Evolutionary conservation across 1,140 invertebrate genomes (phyloP), one percentile per base, ranked within the genome.

Genomic region (Zaprionus africanus): DNA sequence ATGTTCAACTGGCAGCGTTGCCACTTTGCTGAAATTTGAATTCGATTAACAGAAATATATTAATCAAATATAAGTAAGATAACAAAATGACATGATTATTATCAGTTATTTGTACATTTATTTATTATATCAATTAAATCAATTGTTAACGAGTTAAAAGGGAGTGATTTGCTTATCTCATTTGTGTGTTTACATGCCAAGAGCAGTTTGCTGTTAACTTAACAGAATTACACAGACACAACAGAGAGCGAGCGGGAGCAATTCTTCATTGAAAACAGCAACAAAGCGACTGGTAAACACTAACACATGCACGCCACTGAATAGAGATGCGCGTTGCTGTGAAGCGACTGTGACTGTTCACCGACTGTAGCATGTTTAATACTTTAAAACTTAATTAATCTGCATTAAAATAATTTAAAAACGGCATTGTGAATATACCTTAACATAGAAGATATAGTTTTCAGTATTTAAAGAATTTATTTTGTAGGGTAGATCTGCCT

Each of bases 231-330:
- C 72, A 69, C 66, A 43, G 13, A 75, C 34, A 58, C 26, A 58
- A 59, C 12, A 43, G 59, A 36, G 31, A 59, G 38, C 56, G 53
- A 38, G 65, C n/a, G 72, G 57, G 59, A 62, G 72, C 57, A 34
- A 62, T 36, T 75, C 24, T 58, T 28, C 34, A 63, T 53, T 63
- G 66, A 58, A 63, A 63, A 31, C 53, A 75, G 54, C 72, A 75
- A 70, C 66, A 70, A 63, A 69, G 72, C 72, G 28, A 53, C 59
- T 70, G 72, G 66, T 75, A 75, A 75, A 75, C 72, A 75, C 72
- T 41, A 51, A 63, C 43, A 75, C 72, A 70, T 15, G 54, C 34
- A 43, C 12, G 63, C 41, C 13, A 7, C 57, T 12, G 0, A 15
- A 12, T 41, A 70, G 72, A 58, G 72, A 57, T 70, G 72, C 38